These are phyloP conservation scores for Leptoclinus maculatus DNA, from an alignment of 2,797 vertebrate genomes.

Conservation along the genomic window DNA sequence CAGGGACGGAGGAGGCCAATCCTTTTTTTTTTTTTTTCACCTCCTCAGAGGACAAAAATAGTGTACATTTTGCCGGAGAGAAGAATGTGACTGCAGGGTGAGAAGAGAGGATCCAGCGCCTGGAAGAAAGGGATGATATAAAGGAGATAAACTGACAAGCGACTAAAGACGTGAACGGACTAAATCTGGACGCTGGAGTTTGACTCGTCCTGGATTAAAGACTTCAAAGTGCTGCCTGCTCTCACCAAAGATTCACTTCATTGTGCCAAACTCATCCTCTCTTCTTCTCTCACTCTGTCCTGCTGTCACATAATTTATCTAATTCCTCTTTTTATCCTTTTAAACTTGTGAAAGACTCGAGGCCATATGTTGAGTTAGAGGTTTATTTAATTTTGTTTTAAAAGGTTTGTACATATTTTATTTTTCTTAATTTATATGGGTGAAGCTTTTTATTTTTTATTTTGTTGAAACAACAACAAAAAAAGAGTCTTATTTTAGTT, in stretches of 20 bases:
- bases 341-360: conserved; percentile 73
- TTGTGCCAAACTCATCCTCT: conserved; percentile 69
- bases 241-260: conserved; percentile 62
- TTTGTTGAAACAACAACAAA: conserved; percentile 15
- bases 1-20: conserved; percentile 49
- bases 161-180: conserved; percentile 24
- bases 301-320: conserved; percentile 51
- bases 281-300: conserved; percentile 45
- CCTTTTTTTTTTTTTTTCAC: neutral
- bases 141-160: neutral
- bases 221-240: conserved; percentile 43
- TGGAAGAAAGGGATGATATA: conserved; percentile 27
- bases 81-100: conserved; percentile 11
- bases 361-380: conserved; percentile 62
- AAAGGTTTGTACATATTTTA: conserved; percentile 84
- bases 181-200: conserved; percentile 9
- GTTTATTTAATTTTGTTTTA: conserved; percentile 81
- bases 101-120: conserved; percentile 26
- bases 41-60: neutral
- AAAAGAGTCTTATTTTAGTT: conserved; percentile 76
- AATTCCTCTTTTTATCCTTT: conserved; percentile 31
- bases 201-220: conserved; percentile 25
- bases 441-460: conserved; percentile 67
- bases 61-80: conserved; percentile 21
- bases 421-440: conserved; percentile 85